Evolutionary conservation across 2,113 vertebrate genomes (phyloP), one percentile per base, ranked within the genome.

Genomic region (Pantherophis guttatus): DNA sequence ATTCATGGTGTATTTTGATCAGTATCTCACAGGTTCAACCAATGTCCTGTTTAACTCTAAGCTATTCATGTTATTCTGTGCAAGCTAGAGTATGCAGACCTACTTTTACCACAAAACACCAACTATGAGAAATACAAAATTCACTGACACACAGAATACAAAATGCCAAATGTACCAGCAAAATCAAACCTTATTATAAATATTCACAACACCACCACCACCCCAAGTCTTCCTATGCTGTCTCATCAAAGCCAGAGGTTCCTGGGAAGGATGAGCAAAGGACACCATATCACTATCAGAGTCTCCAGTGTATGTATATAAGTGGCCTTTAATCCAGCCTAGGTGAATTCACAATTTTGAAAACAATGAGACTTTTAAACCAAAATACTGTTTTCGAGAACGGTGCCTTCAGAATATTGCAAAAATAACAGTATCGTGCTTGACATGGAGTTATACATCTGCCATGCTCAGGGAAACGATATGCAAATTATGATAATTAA

Each of bases 401-500:
- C 29, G 33, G 92, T 2, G 39, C 21, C 53, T 93, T 75, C 88
- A 93, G 57, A 81, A 29, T 75, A 55, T 92, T 81, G 59, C 62
- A 92, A 39, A 81, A 92, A 89, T 90, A 90, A 86, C 59, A 90
- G 88, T 48, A 90, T 89, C 26, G n/a, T 89, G 88, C 70, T 70
- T 44, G 44, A 93, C 88, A 90, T 53, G 26, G 52, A 93, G 65
- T 59, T 93, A 44, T 57, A n/a, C 92, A 90, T 90, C 92, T 93
- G 92, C 81, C 92, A 90, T 65, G 89, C 65, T 90, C 57, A 93
- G 90, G 89, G 81, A 93, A 90, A 93, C 29, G 48, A 87, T 93
- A 90, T 93, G 75, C 57, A 93, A 90, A 93, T 93, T 93, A 93
- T 90, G 92, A 86, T 93, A 86, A 93, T 93, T 93, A 93, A 89